Evolutionary conservation across 2,888 invertebrate species (phyloP), one percentile per base, ranked within the genome.

Genomic region (Scrobipalpa atriplicella): DNA sequence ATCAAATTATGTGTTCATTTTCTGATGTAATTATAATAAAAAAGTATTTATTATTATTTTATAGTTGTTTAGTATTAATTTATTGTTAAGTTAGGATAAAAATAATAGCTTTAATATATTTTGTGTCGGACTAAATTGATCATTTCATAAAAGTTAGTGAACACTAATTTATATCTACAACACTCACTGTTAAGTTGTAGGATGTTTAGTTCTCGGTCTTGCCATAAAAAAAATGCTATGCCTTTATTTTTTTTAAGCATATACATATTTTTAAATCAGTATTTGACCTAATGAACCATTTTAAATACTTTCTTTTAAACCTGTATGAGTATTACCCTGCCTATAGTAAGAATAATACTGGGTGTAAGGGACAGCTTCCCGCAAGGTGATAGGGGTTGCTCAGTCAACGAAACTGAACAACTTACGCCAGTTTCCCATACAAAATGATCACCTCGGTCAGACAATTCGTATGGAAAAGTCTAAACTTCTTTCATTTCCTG

Each of bases 31-130:
- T 68, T 66, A 66, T 61, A 39, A 52, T 39, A n/a, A 52, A 62
- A 66, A 65, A 66, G 64, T 68, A 66, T 68, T 65, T 66, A 66
- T 68, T 66, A 65, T 65, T 64, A 51, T 66, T 18, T 66, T 21
- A 51, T 60, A 62, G 16, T 41, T 65, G 62, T 51, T 62, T 66
- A 66, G 51, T 70, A 67, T 62, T 64, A 60, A 54, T 43, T 64
- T 52, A 54, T 64, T 62, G 16, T 60, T 65, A 68, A 64, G 64
- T 65, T 65, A 67, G 43, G 5, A 41, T 60, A 29, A 62, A 65
- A 56, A 51, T 60, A 29, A 43, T 64, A 64, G 43, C 41, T 47
- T 67, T 58, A 61, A 60, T 18, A 61, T 51, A 36, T 13, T 38
- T 11, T 41, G 36, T 43, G 16, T 65, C 39, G 13, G 13, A 36